phyloP scores from a whole-genome alignment of 2,888 invertebrate genomes.

The Eilema sororculum region DNA sequence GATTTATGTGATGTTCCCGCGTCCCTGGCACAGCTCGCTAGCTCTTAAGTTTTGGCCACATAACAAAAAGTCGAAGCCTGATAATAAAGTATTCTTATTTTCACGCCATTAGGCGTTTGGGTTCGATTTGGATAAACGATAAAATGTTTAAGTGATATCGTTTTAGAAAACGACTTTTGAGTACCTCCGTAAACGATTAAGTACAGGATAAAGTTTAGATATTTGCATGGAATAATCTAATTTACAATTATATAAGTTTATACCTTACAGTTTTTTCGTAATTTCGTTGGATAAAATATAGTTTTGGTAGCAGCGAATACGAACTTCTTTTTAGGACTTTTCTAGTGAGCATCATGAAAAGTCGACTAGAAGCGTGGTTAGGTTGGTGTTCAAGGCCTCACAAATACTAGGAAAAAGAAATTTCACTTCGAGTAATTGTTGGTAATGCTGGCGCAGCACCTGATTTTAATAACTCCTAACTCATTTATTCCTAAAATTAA shows the following conservation, averaged over 20 bases:
- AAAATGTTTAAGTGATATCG: conserved; percentile 20
- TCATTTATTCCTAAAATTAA: too few relatives aligned
- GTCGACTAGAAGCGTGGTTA: too few relatives aligned
- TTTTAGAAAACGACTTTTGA: conserved; percentile 18
- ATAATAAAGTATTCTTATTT: conserved; percentile 46
- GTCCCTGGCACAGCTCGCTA: conserved; percentile 14
- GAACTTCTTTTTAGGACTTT: too few relatives aligned
- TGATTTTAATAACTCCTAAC: too few relatives aligned
- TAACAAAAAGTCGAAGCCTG: conserved; percentile 34
- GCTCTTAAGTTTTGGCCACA: conserved; percentile 34
- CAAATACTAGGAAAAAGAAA: too few relatives aligned
- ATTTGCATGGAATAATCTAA: conserved; percentile 9
- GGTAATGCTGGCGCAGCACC: too few relatives aligned
- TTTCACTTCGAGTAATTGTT: too few relatives aligned
- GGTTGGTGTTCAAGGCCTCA: too few relatives aligned
- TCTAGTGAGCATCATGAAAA: too few relatives aligned
- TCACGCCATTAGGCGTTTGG: conserved; percentile 36
- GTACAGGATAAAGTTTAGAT: background rate
- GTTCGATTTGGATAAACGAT: conserved; percentile 27
- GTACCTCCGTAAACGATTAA: conserved; percentile 5
- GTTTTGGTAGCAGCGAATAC: too few relatives aligned
- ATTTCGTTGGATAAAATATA: background rate
- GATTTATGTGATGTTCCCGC: conserved; percentile 35
- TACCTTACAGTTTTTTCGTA: background rate
- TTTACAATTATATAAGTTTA: background rate